Conservation (phyloP, 2,113 vertebrate genomes). For the Halichoerus grypus region DNA sequence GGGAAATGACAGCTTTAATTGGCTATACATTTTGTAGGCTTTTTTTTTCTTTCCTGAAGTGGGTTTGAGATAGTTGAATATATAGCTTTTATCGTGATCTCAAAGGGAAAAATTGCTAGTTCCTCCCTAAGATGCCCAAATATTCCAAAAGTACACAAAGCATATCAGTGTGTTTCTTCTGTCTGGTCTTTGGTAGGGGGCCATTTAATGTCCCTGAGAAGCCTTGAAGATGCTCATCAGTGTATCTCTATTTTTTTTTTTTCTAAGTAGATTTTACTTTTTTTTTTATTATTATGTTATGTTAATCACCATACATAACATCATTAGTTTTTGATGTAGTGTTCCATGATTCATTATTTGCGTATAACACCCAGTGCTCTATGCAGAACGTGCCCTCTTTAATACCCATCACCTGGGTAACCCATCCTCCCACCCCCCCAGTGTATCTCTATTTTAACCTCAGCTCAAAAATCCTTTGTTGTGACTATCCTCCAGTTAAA, state of each 20-base stretch:
- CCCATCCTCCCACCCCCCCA: neutral
- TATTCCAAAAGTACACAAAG: constrained; percentile 41
- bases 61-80: constrained; percentile 12
- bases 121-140: neutral
- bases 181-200: neutral
- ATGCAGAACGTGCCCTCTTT: no score
- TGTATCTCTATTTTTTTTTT: constrained; percentile 38
- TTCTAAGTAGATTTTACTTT: no score
- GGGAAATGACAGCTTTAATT: neutral
- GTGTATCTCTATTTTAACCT: constrained; percentile 50
- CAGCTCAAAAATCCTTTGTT: constrained; percentile 58
- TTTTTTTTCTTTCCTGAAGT: neutral
- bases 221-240: constrained; percentile 40
- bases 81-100: neutral
- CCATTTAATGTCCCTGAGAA: constrained; percentile 54
- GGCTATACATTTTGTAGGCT: neutral
- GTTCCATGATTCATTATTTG: no score
- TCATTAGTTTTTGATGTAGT: no score
- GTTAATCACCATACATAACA: no score
- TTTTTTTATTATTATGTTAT: no score
- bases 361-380: no score
- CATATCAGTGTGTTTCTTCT: neutral
- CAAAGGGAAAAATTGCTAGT: constrained; percentile 11
- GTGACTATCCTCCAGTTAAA: constrained; percentile 33
- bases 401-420: no score